Percentiles rank a stretch among this genome's conserved stretches.
phyloP scores from a whole-genome alignment of 2,113 vertebrate species.

The Aphyosemion australe region DNA sequence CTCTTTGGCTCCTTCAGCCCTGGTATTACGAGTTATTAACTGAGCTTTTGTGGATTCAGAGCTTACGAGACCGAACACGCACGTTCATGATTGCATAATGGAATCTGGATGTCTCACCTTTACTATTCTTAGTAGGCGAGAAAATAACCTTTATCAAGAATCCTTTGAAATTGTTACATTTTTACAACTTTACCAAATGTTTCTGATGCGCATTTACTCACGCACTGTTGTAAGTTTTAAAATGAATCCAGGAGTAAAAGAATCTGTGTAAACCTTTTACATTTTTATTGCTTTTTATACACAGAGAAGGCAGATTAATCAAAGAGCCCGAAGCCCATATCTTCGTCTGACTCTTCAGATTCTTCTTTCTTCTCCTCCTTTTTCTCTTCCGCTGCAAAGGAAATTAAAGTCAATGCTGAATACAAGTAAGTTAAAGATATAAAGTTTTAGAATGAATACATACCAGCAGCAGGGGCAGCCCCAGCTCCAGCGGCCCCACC shows the following conservation, averaged over 20 bases:
- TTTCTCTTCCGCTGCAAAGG: slow-evolving; percentile 82
- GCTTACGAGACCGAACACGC: slow-evolving; percentile 23
- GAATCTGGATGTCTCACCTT: not conserved
- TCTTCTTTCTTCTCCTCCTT: slow-evolving; percentile 87
- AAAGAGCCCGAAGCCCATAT: slow-evolving; percentile 87
- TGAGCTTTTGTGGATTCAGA: not conserved
- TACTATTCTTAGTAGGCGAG: slow-evolving; percentile 36
- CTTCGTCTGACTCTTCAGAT: slow-evolving; percentile 85
- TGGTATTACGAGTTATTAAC: slow-evolving; percentile 9
- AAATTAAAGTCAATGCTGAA: not conserved
- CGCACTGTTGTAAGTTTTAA: not conserved
- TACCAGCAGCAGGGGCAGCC: slow-evolving; percentile 82
- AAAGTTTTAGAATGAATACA: not conserved
- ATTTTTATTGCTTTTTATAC: slow-evolving; percentile 80
- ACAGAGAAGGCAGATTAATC: slow-evolving; percentile 76
- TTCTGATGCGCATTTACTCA: too few species aligned
- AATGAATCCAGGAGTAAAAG: not conserved
- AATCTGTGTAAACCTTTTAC: slow-evolving; percentile 69
- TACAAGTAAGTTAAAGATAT: too few species aligned
- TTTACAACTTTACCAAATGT: too few species aligned
- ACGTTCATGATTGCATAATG: slow-evolving; percentile 28
- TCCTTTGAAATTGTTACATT: too few species aligned
- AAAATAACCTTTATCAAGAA: too few species aligned
- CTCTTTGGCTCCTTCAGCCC: slow-evolving; percentile 7
- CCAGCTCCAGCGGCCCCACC: slow-evolving; percentile 64